Percentiles rank a stretch among this genome's conserved stretches.
phyloP scores from a whole-genome alignment of 2,797 vertebrate genomes.

The Sphaeramia orbicularis region DNA sequence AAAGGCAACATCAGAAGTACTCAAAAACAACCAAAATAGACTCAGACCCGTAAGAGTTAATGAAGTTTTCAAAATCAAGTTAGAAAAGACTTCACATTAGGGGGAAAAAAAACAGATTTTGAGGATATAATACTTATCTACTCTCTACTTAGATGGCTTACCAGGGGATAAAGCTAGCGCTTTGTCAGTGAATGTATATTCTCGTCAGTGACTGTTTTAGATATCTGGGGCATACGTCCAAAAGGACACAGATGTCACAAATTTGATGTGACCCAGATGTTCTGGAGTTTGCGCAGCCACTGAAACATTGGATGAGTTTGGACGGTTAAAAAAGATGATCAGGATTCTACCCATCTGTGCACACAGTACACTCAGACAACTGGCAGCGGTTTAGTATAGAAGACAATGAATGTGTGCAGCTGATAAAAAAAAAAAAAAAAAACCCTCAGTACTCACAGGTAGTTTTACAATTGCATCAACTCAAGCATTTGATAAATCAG shows the following conservation, averaged over 20 bases:
- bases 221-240: slow-evolving; percentile 61
- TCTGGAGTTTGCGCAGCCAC: slow-evolving; percentile 60
- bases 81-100: background rate
- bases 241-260: slow-evolving; percentile 74
- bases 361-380: slow-evolving; percentile 40
- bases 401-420: slow-evolving; percentile 47
- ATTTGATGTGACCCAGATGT: slow-evolving; percentile 73
- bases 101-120: background rate
- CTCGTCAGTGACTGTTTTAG: slow-evolving; percentile 19
- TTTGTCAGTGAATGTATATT: slow-evolving; percentile 29
- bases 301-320: slow-evolving; percentile 66
- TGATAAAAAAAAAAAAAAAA: slow-evolving; percentile 38
- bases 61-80: slow-evolving; percentile 20
- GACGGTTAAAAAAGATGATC: slow-evolving; percentile 66
- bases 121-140: slow-evolving; percentile 1
- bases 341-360: slow-evolving; percentile 72
- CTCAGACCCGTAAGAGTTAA: no score
- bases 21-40: no score
- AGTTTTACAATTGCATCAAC: background rate
- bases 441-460: background rate
- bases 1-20: no score
- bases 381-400: slow-evolving; percentile 59
- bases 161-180: slow-evolving; percentile 10
- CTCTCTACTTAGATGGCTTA: background rate
- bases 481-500: background rate